These are phyloP conservation scores for Nanger granti DNA, from an alignment of 2,113 vertebrate genomes.

Conservation along the genomic window DNA sequence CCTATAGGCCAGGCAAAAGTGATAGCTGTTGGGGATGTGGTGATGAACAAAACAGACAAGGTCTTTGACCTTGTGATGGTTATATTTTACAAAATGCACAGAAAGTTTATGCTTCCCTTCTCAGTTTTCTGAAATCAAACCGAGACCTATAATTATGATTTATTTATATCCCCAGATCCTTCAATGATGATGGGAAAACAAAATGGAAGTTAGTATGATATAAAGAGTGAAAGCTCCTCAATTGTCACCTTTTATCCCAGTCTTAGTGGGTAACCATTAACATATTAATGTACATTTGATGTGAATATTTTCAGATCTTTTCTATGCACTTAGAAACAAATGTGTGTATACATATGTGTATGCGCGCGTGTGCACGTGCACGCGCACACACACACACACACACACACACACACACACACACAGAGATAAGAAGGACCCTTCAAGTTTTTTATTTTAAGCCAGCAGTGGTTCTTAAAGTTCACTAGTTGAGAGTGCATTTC, in stretches of 20 bases:
- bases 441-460: background rate
- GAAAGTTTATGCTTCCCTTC: background rate
- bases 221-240: background rate
- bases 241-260: background rate
- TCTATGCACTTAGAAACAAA: too few relatives aligned
- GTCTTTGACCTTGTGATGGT: background rate
- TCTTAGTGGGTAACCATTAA: background rate
- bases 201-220: background rate
- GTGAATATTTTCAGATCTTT: too few relatives aligned
- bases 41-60: background rate
- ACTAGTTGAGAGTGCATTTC: background rate
- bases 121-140: background rate
- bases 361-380: too few relatives aligned
- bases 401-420: background rate
- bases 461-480: conserved; percentile 11
- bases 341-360: too few relatives aligned
- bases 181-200: background rate
- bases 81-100: background rate
- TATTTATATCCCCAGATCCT: background rate
- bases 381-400: background rate
- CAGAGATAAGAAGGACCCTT: background rate
- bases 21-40: background rate
- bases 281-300: background rate
- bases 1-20: background rate
- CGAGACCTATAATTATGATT: background rate